A percentile compares a stretch with the other conserved stretches of the same genome.
phyloP scores from a whole-genome alignment of 2,113 vertebrate genomes.

The Apistogramma diplotaenia region DNA sequence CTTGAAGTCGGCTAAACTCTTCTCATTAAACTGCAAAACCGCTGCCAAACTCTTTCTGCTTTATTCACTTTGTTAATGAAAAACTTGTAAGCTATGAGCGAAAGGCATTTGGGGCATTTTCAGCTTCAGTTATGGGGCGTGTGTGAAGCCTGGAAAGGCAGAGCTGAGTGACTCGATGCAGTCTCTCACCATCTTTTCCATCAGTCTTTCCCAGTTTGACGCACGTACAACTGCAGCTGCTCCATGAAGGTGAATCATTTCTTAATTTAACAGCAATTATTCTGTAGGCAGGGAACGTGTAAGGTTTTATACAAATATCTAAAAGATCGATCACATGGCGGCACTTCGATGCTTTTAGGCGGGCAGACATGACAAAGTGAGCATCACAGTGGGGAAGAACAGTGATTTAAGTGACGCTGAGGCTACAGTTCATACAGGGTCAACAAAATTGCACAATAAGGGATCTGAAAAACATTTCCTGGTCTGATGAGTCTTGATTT shows the following conservation, averaged over 20 bases:
- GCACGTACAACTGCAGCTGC: no score
- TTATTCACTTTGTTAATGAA: conserved; percentile 33
- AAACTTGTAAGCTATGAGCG: neutral
- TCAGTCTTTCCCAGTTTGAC: neutral
- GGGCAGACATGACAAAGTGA: neutral
- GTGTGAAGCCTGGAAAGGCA: neutral
- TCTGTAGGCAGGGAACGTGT: neutral
- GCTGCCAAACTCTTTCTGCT: neutral
- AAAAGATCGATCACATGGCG: neutral
- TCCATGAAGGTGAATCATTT: no score
- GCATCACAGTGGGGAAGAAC: neutral
- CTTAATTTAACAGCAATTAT: neutral
- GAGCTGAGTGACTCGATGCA: neutral
- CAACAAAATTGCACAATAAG: neutral
- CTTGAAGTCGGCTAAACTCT: conserved; percentile 23
- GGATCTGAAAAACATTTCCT: neutral
- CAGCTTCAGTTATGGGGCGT: neutral
- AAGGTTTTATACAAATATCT: neutral
- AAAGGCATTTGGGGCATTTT: neutral
- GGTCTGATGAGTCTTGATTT: neutral
- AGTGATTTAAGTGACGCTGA: neutral
- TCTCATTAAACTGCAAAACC: conserved; percentile 33
- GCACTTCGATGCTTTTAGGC: neutral
- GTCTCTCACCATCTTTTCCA: neutral
- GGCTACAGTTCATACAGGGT: neutral